A percentile compares a stretch with the other conserved stretches of the same genome.
phyloP scores from a whole-genome alignment of 2,797 vertebrate genomes.

The Sarcophilus harrisii region DNA sequence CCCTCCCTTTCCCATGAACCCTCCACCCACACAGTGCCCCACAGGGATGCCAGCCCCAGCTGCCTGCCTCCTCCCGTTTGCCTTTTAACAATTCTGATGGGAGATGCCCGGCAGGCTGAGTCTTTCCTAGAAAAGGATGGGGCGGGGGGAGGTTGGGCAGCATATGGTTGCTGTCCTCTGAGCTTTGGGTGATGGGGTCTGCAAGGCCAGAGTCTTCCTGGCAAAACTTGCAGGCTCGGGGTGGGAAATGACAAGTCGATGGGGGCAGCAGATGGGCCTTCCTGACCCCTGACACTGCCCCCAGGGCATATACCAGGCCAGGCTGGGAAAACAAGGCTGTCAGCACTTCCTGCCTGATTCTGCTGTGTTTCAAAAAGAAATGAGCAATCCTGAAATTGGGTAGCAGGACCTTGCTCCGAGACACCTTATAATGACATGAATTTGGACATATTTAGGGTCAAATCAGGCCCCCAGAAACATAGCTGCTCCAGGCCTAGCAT shows the following conservation, averaged over 20 bases:
- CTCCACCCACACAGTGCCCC: constrained; percentile 44
- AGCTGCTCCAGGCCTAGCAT: background rate
- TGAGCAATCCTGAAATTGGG: background rate
- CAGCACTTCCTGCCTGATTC: background rate
- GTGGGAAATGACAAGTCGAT: constrained; percentile 51
- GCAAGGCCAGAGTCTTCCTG: constrained; percentile 69
- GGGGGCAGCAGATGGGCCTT: constrained; percentile 44
- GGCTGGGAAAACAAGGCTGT: background rate
- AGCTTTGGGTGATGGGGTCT: constrained; percentile 82
- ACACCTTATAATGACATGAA: background rate
- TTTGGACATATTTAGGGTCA: background rate
- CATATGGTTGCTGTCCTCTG: constrained; percentile 80
- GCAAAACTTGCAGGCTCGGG: constrained; percentile 25
- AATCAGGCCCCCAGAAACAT: background rate
- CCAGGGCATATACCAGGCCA: background rate
- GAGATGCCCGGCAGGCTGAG: constrained; percentile 80
- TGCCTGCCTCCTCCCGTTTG: constrained; percentile 11
- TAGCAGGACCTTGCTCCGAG: background rate
- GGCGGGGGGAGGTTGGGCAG: constrained; percentile 41
- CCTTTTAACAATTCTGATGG: constrained; percentile 74
- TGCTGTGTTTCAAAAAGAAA: constrained; percentile 29
- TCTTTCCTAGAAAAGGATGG: constrained; percentile 74
- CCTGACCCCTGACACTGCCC: constrained; percentile 47
- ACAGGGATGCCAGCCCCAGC: constrained; percentile 56
- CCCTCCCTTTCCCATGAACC: constrained; percentile 19